Percentiles rank a stretch among this genome's conserved stretches.
These are phyloP conservation scores for Temnothorax nylanderi DNA, from an alignment of 1,140 invertebrate genomes.

Conservation along the genomic window DNA sequence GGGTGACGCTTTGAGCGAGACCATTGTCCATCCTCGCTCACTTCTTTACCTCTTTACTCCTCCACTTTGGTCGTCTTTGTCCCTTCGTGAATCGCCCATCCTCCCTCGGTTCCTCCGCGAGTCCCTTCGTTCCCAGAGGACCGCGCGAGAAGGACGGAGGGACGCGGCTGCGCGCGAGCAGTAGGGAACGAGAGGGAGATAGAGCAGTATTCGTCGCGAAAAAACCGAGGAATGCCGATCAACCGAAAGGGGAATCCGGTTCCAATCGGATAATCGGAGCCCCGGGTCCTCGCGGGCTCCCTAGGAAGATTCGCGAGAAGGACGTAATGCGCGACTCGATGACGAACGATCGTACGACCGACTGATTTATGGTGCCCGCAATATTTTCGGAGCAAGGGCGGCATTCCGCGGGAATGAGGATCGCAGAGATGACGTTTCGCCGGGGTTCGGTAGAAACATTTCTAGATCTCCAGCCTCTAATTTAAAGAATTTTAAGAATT, in stretches of 20 bases:
- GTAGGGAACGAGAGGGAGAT: slow-evolving; percentile 46
- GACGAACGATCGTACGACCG: slow-evolving; percentile 59
- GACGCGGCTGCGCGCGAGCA: slow-evolving; percentile 43
- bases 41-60: slow-evolving; percentile 83
- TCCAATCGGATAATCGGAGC: slow-evolving; percentile 73
- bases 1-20: slow-evolving; percentile 85
- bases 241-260: slow-evolving; percentile 72
- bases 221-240: slow-evolving; percentile 74
- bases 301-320: slow-evolving; percentile 44
- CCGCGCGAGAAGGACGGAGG: slow-evolving; percentile 58
- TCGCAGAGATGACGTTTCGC: slow-evolving; percentile 9
- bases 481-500: slow-evolving; percentile 6
- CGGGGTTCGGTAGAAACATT: background rate
- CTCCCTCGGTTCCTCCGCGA: slow-evolving; percentile 40
- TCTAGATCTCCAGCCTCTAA: background rate
- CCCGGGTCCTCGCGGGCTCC: slow-evolving; percentile 39
- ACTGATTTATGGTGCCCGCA: slow-evolving; percentile 57
- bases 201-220: slow-evolving; percentile 68
- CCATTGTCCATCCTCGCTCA: slow-evolving; percentile 85
- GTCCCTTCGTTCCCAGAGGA: slow-evolving; percentile 51
- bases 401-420: slow-evolving; percentile 39
- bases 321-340: slow-evolving; percentile 59
- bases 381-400: slow-evolving; percentile 47
- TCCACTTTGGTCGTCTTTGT: slow-evolving; percentile 72
- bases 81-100: slow-evolving; percentile 58